Conservation (phyloP, 2,113 vertebrate genomes). For the Mastomys natalensis region DNA sequence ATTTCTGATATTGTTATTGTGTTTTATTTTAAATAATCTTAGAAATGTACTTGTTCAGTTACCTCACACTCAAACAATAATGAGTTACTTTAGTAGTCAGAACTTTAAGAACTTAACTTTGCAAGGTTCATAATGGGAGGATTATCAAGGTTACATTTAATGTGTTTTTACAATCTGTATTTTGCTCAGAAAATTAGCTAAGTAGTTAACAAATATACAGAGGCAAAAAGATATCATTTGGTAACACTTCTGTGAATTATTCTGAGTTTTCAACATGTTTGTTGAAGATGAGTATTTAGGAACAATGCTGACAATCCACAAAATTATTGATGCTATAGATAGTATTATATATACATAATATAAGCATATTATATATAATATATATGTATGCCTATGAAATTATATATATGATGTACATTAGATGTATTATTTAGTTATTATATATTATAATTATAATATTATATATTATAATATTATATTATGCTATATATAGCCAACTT, state of each 20-base stretch:
- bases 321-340: neutral
- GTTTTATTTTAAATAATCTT: neutral
- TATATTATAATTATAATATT: no score
- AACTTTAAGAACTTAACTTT: no score
- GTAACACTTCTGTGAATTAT: neutral
- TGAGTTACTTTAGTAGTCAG: neutral
- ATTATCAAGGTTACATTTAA: neutral
- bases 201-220: neutral
- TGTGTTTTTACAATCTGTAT: neutral
- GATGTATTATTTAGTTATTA: no score
- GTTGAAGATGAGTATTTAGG: neutral
- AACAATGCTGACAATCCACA: neutral
- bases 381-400: no score
- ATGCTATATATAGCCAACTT: neutral
- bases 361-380: no score
- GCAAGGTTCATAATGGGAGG: neutral
- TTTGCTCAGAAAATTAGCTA: constrained; percentile 25
- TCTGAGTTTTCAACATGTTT: neutral
- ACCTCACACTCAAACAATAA: neutral
- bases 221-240: neutral
- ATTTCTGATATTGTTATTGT: neutral
- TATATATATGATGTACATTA: no score
- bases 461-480: no score
- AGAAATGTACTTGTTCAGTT: neutral
- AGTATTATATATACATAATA: neutral